Percentiles rank a stretch among this genome's conserved stretches.
phyloP scores from a whole-genome alignment of 1,140 invertebrate genomes.

The Procambarus virginalis region DNA sequence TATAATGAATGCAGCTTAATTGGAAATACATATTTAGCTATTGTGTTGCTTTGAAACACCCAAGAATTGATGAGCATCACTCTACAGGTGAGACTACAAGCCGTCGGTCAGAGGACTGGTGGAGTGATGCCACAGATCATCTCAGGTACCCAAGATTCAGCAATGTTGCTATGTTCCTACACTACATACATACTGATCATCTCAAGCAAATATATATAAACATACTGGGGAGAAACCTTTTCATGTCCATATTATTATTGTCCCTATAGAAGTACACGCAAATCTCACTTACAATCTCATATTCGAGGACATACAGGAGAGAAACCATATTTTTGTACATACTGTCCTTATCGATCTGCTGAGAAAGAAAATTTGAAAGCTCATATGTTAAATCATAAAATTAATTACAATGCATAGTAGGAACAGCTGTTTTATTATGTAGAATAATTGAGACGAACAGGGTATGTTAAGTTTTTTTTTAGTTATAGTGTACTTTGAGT shows the following conservation, averaged over 20 bases:
- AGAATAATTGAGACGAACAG: no score
- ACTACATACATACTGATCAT: constrained; percentile 53
- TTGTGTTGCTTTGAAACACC: neutral
- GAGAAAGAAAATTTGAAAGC: constrained; percentile 33
- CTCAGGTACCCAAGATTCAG: constrained; percentile 35
- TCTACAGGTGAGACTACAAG: constrained; percentile 48
- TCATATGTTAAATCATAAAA: constrained; percentile 40
- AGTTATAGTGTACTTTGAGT: no score
- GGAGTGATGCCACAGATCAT: constrained; percentile 7
- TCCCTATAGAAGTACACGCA: constrained; percentile 48
- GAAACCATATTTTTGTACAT: constrained; percentile 74
- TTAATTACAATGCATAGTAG: no score
- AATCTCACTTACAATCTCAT: constrained; percentile 48
- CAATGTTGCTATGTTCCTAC: constrained; percentile 57
- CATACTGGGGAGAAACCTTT: constrained; percentile 60
- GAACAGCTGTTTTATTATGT: no score
- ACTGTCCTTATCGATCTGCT: constrained; percentile 38
- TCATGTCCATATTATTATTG: constrained; percentile 49
- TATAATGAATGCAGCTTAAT: no score
- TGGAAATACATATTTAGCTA: neutral
- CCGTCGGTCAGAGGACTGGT: constrained; percentile 31
- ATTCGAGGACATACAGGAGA: constrained; percentile 76
- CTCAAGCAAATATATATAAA: constrained; percentile 75
- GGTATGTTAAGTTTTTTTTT: no score
- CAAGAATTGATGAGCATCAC: constrained; percentile 15